A percentile compares a stretch with the other conserved stretches of the same genome.
Conservation (phyloP, 2,888 invertebrate genomes). For the Agonopterix subpropinquella region DNA sequence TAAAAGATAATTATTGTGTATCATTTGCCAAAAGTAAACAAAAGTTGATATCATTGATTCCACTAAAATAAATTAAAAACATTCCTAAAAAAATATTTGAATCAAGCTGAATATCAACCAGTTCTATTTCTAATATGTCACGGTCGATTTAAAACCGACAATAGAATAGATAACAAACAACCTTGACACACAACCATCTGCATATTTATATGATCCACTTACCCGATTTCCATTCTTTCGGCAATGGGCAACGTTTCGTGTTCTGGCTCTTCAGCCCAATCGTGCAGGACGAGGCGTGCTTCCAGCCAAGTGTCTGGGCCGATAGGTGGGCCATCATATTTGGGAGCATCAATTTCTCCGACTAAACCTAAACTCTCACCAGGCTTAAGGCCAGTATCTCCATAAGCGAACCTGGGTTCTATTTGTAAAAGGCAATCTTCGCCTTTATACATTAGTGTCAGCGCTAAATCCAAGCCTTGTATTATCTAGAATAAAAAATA, state of each 20-base stretch:
- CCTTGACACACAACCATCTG: slow-evolving; percentile 19
- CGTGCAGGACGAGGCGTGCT: slow-evolving; percentile 83
- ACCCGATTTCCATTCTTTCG: slow-evolving; percentile 87
- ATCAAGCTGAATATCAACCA: slow-evolving; percentile 3
- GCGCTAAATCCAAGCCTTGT: slow-evolving; percentile 89
- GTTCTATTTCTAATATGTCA: slow-evolving; percentile 14
- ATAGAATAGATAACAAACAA: slow-evolving; percentile 19
- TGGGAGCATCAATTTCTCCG: slow-evolving; percentile 43
- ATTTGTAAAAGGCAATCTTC: slow-evolving; percentile 85
- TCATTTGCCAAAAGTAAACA: no score
- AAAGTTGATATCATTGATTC: no score
- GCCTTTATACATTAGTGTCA: slow-evolving; percentile 89
- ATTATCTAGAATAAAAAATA: slow-evolving; percentile 56
- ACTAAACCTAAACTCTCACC: slow-evolving; percentile 57
- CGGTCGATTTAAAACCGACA: slow-evolving; percentile 11
- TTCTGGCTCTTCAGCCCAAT: slow-evolving; percentile 80
- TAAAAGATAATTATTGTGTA: no score
- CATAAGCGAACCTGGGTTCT: slow-evolving; percentile 89
- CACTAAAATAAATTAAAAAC: no score
- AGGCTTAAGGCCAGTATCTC: slow-evolving; percentile 79
- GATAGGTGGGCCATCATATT: slow-evolving; percentile 73
- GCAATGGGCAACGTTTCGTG: slow-evolving; percentile 79
- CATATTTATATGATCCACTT: slow-evolving; percentile 13
- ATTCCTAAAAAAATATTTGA: no score
- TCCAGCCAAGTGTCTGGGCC: slow-evolving; percentile 79